phyloP scores from a whole-genome alignment of 2,797 vertebrate genomes.

The Trematomus bernacchii region DNA sequence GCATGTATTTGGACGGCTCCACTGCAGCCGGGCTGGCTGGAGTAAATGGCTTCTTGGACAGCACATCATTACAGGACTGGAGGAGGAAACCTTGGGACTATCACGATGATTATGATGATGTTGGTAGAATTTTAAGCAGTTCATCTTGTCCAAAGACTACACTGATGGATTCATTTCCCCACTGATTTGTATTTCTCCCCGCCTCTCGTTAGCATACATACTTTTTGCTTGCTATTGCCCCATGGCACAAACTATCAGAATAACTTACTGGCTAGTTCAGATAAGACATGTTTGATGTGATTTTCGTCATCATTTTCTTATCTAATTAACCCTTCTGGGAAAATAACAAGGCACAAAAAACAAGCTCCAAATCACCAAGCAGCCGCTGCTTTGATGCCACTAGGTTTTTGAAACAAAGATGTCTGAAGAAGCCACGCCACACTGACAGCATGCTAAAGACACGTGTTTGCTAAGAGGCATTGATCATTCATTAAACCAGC shows the following conservation, averaged over 20 bases:
- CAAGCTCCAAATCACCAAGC: constrained; percentile 40
- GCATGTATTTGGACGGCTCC: constrained; percentile 70
- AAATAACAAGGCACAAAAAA: constrained; percentile 30
- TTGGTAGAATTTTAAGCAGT: constrained; percentile 64
- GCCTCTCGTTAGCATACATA: constrained; percentile 66
- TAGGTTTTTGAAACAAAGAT: constrained; percentile 39
- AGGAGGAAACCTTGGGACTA: constrained; percentile 55
- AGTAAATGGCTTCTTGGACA: constrained; percentile 69
- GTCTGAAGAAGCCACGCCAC: constrained; percentile 11
- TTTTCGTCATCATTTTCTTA: constrained; percentile 62
- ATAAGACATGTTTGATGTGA: constrained; percentile 63
- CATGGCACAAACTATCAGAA: constrained; percentile 53
- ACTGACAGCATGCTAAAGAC: constrained; percentile 31
- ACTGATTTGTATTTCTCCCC: constrained; percentile 9
- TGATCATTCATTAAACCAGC: constrained; percentile 49
- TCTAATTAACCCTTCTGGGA: constrained; percentile 64
- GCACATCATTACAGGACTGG: constrained; percentile 57
- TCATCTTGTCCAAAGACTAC: constrained; percentile 46
- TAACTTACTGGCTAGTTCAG: constrained; percentile 63
- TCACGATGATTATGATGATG: constrained; percentile 63
- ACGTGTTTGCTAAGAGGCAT: constrained; percentile 33
- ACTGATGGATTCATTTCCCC: constrained; percentile 41
- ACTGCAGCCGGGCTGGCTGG: constrained; percentile 49
- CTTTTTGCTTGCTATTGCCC: constrained; percentile 36
- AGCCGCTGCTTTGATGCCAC: constrained; percentile 35